These are phyloP conservation scores for Enteromius trimaculatus DNA, from an alignment of 2,797 vertebrate species.

Conservation along the genomic window DNA sequence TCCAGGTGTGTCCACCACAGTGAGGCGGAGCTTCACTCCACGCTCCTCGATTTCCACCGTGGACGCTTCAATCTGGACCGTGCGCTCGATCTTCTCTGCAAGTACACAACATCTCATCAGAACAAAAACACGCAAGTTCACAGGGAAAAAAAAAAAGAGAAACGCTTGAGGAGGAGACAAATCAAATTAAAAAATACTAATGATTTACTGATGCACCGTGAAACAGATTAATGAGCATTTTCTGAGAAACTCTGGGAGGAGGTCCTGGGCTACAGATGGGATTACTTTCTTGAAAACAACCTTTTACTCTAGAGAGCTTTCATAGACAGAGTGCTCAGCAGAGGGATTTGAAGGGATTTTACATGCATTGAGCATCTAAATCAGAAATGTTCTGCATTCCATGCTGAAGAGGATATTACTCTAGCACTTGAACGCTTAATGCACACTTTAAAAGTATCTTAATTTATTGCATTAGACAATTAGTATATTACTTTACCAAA, in stretches of 20 bases:
- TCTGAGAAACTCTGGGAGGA: constrained; percentile 7
- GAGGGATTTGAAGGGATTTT: constrained; percentile 43
- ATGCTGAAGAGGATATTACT: background rate
- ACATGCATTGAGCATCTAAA: constrained; percentile 32
- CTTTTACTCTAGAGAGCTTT: constrained; percentile 39
- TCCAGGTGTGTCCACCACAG: constrained; percentile 94
- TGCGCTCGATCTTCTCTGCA: constrained; percentile 95
- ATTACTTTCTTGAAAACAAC: constrained; percentile 39
- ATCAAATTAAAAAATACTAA: background rate
- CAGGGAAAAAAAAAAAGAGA: background rate
- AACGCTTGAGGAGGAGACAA: background rate
- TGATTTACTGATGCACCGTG: background rate
- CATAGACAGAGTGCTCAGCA: constrained; percentile 37
- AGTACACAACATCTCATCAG: constrained; percentile 1
- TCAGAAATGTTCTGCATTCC: constrained; percentile 47
- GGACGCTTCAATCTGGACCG: constrained; percentile 95
- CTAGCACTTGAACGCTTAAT: background rate
- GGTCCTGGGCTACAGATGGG: constrained; percentile 30
- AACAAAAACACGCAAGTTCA: background rate
- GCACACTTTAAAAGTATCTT: background rate
- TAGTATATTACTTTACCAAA: background rate
- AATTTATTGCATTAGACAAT: background rate
- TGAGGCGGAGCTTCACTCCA: constrained; percentile 93
- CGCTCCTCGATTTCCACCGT: constrained; percentile 96
- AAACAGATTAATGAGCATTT: constrained; percentile 9